Base-by-base conservation (phyloP, 37 sponge, comb jelly and placozoan species). In the Spongilla lacustris region DNA sequence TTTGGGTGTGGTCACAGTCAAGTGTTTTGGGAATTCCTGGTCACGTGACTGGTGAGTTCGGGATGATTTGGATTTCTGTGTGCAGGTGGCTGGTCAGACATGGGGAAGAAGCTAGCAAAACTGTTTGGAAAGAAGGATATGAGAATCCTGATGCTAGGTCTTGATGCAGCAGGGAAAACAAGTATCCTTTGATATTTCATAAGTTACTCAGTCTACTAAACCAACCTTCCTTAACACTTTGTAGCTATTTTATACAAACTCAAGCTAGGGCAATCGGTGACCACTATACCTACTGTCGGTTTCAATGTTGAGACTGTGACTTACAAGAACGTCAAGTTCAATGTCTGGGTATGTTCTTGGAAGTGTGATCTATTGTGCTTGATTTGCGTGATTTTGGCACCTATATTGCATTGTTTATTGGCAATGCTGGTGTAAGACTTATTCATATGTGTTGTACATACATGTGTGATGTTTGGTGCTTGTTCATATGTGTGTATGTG, bases 151-250 rank as follows among this genome's bases (percentile, higher is more conserved):
- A 98, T 98, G 98, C 87, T 98, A 76, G 98, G 98, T 1, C 84
- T 98, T 25, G 98, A 98, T 82, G 97, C 98, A 72, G 98, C 98
- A 31, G 98, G 98, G 10, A 98, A 98, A 72, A 98, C 98, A 22
- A 98, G 97, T 96, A 94, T 88, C 89, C 83, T 83, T 14, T 58
- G 58, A 58, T 58, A 58, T 8, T 58, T 58, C 21, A 17, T 58
- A 17, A 19, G 19, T 58, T 58, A 58, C 19, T 14, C 0, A 17
- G 14, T 13, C 58, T 13, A 17, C 21, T 58, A 58, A 58, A 6
- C 58, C 12, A 58, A 58, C 58, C 58, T 58, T 58, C 21, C 21
- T 58, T 58, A 19, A 19, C 21, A 58, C 21, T 58, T 58, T 10
- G 11, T 17, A 58, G 58, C 58, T 58, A 58, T 58, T 17, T 17